Evolutionary conservation across 2,113 vertebrate species (phyloP).

Genomic region (Pterocles orientalis): DNA sequence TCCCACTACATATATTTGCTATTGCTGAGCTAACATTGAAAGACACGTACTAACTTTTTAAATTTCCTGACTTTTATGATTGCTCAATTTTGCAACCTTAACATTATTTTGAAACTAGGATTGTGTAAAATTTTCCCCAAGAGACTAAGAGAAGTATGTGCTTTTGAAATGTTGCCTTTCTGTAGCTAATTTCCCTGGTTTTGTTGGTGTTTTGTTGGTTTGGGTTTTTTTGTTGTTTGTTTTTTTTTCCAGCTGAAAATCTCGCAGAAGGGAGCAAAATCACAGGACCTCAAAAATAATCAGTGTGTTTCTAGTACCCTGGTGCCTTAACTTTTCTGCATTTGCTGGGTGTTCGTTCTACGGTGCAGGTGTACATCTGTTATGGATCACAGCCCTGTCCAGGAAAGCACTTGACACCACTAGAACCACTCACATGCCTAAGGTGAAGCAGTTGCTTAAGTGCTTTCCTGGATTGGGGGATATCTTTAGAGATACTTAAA

Average conservation of each 20-base stretch:
- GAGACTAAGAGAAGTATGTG: conserved; percentile 15
- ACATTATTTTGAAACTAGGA: conserved; percentile 58
- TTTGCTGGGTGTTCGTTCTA: neutral
- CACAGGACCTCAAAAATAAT: conserved; percentile 11
- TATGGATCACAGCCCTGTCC: conserved; percentile 43
- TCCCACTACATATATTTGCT: conserved; percentile 39
- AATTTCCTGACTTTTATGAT: conserved; percentile 73
- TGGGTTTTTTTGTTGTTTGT: neutral
- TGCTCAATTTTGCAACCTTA: conserved; percentile 61
- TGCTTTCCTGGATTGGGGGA: neutral
- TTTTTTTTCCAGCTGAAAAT: neutral
- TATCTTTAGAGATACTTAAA: conserved; percentile 27
- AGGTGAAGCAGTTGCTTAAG: neutral
- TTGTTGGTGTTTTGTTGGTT: neutral
- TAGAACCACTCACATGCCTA: neutral
- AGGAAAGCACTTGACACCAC: conserved; percentile 55
- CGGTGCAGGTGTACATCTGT: conserved; percentile 50
- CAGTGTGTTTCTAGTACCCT: conserved; percentile 18
- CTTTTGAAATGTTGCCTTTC: conserved; percentile 8
- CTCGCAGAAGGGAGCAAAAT: conserved; percentile 25
- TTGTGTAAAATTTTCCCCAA: conserved; percentile 40
- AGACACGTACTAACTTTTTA: conserved; percentile 67
- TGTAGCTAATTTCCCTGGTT: conserved; percentile 36
- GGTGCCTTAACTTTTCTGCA: conserved; percentile 5
- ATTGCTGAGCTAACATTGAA: conserved; percentile 34